These are phyloP conservation scores for Dione vanillae DNA, from an alignment of 2,888 invertebrate species.

Conservation along the genomic window DNA sequence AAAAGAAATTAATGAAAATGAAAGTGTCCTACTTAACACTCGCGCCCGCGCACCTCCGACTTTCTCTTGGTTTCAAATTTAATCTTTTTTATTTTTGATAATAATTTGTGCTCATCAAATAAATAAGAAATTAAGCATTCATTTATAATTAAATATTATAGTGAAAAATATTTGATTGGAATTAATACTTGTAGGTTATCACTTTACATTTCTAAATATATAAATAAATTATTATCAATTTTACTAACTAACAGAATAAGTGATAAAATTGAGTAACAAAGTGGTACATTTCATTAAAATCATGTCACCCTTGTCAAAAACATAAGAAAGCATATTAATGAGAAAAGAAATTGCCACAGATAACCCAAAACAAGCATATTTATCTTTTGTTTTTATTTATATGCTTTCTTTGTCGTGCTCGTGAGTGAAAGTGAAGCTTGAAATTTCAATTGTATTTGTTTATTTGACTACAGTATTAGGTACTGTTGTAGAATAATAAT, in stretches of 20 bases:
- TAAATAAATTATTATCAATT: no score
- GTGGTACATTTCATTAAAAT: no score
- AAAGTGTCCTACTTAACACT: slow-evolving; percentile 78
- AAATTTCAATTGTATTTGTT: slow-evolving; percentile 12
- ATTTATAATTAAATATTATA: background rate
- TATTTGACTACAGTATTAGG: background rate
- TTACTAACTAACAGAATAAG: no score
- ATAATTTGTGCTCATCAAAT: slow-evolving; percentile 20
- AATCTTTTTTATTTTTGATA: slow-evolving; percentile 63
- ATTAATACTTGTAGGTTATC: background rate
- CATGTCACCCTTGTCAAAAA: background rate
- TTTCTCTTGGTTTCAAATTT: slow-evolving; percentile 76
- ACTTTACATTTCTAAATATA: no score
- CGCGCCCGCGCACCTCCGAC: slow-evolving; percentile 58
- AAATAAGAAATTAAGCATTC: background rate
- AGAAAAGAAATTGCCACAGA: background rate
- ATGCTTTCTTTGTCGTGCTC: slow-evolving; percentile 16
- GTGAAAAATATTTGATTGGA: background rate
- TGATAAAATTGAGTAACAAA: no score
- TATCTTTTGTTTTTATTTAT: slow-evolving; percentile 9
- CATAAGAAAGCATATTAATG: background rate
- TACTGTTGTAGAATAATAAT: slow-evolving; percentile 3
- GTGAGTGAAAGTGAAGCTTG: slow-evolving; percentile 8
- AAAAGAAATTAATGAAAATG: slow-evolving; percentile 84
- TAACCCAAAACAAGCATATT: background rate